These are phyloP conservation scores for Synergus laeviventris DNA, from an alignment of 2,888 invertebrate genomes.

Conservation along the genomic window DNA sequence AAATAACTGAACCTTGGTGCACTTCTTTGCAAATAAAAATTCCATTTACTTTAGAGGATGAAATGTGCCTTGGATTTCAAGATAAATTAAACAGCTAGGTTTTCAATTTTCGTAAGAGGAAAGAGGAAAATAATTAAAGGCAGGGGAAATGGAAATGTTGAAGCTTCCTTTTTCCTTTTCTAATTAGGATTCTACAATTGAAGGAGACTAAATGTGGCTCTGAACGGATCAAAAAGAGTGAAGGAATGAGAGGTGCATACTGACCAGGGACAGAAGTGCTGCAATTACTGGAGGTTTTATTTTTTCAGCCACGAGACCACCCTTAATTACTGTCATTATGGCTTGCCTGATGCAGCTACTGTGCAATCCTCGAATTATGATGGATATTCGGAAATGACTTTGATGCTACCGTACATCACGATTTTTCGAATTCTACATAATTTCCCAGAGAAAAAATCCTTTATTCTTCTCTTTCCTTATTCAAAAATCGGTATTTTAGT, in stretches of 20 bases:
- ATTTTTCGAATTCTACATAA: background rate
- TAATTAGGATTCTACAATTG: constrained; percentile 15
- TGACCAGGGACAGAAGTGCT: constrained; percentile 24
- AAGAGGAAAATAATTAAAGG: constrained; percentile 14
- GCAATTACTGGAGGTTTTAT: constrained; percentile 28
- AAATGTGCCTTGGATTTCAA: background rate
- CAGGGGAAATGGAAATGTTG: constrained; percentile 12
- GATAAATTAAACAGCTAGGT: constrained; percentile 14
- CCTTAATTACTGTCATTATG: constrained; percentile 32
- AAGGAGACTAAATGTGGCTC: background rate
- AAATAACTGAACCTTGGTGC: background rate
- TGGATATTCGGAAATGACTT: background rate
- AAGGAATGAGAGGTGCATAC: constrained; percentile 13
- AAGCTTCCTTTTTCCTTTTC: constrained; percentile 15
- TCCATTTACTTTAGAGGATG: background rate
- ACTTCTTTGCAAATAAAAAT: background rate
- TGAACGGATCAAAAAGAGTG: constrained; percentile 20
- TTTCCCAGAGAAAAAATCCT: background rate
- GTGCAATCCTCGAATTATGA: constrained; percentile 9
- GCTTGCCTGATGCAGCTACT: constrained; percentile 5
- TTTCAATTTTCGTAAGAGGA: constrained; percentile 16
- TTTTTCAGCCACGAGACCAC: constrained; percentile 15
- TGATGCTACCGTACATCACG: background rate
- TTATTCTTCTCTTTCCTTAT: background rate
- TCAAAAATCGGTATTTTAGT: background rate